Percentiles rank a stretch among this genome's conserved stretches.
Conservation (phyloP, 2,797 vertebrate genomes). For the Danio choprae region DNA sequence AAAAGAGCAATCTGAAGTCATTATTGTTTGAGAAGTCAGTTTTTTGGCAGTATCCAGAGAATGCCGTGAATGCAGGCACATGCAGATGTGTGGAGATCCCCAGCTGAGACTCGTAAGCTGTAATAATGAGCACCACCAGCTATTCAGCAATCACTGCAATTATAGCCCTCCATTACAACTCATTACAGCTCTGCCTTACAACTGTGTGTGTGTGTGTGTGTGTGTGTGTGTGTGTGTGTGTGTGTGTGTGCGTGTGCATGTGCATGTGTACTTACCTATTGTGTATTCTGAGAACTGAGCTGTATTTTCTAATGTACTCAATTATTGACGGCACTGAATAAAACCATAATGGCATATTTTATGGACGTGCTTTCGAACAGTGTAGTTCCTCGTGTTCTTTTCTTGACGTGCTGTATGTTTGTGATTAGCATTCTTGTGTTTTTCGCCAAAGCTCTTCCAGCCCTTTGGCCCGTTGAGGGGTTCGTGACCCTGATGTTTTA, state of each 20-base stretch:
- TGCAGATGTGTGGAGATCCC: background rate
- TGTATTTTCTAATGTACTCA: conserved; percentile 3
- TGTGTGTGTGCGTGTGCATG: conserved; percentile 26
- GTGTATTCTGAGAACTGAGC: conserved; percentile 27
- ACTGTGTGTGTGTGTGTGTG: conserved; percentile 4
- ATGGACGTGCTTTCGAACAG: background rate
- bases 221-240: conserved; percentile 25
- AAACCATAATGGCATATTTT: background rate
- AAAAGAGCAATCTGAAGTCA: background rate
- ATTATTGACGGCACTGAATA: conserved; percentile 2
- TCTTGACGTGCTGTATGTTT: conserved; percentile 21
- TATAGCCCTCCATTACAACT: conserved; percentile 8
- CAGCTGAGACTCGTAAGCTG: background rate
- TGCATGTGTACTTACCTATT: background rate
- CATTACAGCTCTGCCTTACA: conserved; percentile 25
- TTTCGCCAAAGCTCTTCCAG: conserved; percentile 42
- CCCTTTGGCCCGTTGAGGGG: conserved; percentile 49
- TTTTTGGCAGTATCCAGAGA: background rate
- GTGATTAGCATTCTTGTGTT: conserved; percentile 36
- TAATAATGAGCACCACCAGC: conserved; percentile 12
- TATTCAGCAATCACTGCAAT: conserved; percentile 32
- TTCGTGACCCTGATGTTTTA: conserved; percentile 43
- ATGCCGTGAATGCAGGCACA: background rate
- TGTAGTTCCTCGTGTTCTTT: background rate
- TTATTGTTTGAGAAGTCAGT: background rate